Evolutionary conservation across 92 coral and sea anemone genomes (phyloP).

Genomic region (Heliopora coerulea): DNA sequence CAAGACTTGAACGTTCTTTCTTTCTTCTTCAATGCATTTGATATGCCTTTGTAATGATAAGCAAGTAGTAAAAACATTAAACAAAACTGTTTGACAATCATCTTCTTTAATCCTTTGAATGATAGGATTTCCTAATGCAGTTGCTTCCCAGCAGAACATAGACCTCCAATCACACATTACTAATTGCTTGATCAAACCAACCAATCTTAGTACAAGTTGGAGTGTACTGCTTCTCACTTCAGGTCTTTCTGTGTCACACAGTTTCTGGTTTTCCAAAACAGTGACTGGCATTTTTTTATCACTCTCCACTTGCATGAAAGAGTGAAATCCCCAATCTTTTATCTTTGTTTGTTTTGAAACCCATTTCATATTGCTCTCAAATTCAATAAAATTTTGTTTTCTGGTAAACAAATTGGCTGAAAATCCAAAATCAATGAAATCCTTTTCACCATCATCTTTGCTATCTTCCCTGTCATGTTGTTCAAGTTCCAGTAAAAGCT

Average conservation of each 20-base stretch:
- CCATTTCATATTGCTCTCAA: not conserved
- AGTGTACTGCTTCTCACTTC: not conserved
- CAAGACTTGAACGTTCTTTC: not conserved
- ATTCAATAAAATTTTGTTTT: constrained; percentile 23
- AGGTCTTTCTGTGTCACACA: not conserved
- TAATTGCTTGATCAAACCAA: not conserved
- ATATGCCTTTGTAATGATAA: constrained; percentile 7
- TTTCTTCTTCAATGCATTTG: not conserved
- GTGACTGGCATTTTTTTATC: not conserved
- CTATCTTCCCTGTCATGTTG: not conserved
- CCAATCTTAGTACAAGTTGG: not conserved
- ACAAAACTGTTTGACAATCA: constrained; percentile 2
- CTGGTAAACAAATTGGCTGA: not conserved
- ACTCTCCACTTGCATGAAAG: not conserved
- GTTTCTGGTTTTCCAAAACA: not conserved
- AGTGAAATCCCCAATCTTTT: not conserved
- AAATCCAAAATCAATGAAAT: not conserved
- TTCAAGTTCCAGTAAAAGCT: not conserved
- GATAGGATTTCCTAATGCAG: not conserved
- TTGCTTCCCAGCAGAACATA: constrained; percentile 8
- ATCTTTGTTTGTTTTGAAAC: not conserved
- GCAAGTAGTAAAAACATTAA: constrained; percentile 8
- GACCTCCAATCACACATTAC: constrained; percentile 4
- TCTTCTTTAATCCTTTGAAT: not conserved
- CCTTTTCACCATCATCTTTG: not conserved